Evolutionary conservation across 2,888 invertebrate species (phyloP).

Genomic region (Stenurella melanura): DNA sequence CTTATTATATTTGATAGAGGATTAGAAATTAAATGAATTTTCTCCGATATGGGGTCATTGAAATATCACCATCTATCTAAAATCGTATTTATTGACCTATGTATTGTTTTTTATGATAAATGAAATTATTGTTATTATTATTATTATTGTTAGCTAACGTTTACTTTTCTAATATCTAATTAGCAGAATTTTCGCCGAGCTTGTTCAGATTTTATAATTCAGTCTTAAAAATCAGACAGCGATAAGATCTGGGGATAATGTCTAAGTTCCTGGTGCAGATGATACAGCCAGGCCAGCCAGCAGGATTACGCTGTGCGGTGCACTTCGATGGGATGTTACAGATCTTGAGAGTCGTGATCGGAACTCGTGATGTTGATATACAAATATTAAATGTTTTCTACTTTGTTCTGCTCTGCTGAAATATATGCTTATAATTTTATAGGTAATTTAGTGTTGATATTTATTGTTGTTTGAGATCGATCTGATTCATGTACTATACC

Average conservation of each 20-base stretch:
- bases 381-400: slow-evolving; percentile 73
- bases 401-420: slow-evolving; percentile 69
- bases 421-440: slow-evolving; percentile 72
- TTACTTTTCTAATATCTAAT: neutral
- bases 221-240: slow-evolving; percentile 10
- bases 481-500: slow-evolving; percentile 63
- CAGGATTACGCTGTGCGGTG: slow-evolving; percentile 27
- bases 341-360: slow-evolving; percentile 65
- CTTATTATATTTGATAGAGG: too few relatives aligned
- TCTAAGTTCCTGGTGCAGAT: slow-evolving; percentile 40
- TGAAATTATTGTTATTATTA: too few relatives aligned
- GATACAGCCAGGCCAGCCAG: slow-evolving; percentile 35
- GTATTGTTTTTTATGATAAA: too few relatives aligned
- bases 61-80: too few relatives aligned
- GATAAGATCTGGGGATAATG: slow-evolving; percentile 42
- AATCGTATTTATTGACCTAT: too few relatives aligned
- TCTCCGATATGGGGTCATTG: too few relatives aligned
- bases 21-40: too few relatives aligned
- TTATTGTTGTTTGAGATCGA: slow-evolving; percentile 65
- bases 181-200: slow-evolving; percentile 10
- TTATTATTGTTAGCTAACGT: neutral
- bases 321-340: slow-evolving; percentile 47
- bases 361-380: slow-evolving; percentile 71
- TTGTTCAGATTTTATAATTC: slow-evolving; percentile 31
- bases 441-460: slow-evolving; percentile 70